Percentiles rank a stretch among this genome's conserved stretches.
phyloP scores from a whole-genome alignment of 1,140 invertebrate species.

The Sarcophaga bullata region DNA sequence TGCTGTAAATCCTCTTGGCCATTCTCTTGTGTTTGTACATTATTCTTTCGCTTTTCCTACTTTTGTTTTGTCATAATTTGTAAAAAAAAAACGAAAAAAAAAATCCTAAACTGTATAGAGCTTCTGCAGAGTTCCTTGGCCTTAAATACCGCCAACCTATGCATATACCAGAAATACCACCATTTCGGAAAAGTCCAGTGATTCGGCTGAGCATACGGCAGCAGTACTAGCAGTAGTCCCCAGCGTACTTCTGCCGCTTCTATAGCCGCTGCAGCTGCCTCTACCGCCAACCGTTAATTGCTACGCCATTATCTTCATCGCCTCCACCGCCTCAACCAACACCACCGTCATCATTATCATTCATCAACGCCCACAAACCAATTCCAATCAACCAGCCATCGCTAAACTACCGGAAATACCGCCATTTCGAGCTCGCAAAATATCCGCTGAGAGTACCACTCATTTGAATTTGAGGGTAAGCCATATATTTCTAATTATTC shows the following conservation, averaged over 20 bases:
- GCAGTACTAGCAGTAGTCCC: slow-evolving; percentile 61
- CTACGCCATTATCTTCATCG: slow-evolving; percentile 39
- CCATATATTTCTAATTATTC: slow-evolving; percentile 22
- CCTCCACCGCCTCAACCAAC: slow-evolving; percentile 51
- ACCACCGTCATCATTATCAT: slow-evolving; percentile 46
- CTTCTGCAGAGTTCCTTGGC: slow-evolving; percentile 57
- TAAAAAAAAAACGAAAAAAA: slow-evolving; percentile 3
- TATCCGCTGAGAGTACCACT: slow-evolving; percentile 67
- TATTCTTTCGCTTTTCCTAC: slow-evolving; percentile 39
- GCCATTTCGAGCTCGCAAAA: slow-evolving; percentile 68
- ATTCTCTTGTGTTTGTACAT: slow-evolving; percentile 11
- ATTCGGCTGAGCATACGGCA: slow-evolving; percentile 59
- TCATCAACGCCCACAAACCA: slow-evolving; percentile 27
- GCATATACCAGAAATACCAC: slow-evolving; percentile 69
- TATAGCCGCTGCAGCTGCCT: not conserved
- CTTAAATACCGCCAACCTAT: slow-evolving; percentile 61
- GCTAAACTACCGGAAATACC: slow-evolving; percentile 68
- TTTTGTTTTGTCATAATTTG: slow-evolving; percentile 36
- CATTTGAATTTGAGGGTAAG: slow-evolving; percentile 62
- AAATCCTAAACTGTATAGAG: slow-evolving; percentile 48
- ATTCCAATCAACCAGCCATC: slow-evolving; percentile 47
- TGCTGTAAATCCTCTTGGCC: not conserved
- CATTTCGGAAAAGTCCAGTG: slow-evolving; percentile 66
- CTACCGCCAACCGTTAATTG: slow-evolving; percentile 44
- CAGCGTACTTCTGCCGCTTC: slow-evolving; percentile 45